phyloP scores from a whole-genome alignment of 2,888 invertebrate genomes.

The Platycnemis pennipes region DNA sequence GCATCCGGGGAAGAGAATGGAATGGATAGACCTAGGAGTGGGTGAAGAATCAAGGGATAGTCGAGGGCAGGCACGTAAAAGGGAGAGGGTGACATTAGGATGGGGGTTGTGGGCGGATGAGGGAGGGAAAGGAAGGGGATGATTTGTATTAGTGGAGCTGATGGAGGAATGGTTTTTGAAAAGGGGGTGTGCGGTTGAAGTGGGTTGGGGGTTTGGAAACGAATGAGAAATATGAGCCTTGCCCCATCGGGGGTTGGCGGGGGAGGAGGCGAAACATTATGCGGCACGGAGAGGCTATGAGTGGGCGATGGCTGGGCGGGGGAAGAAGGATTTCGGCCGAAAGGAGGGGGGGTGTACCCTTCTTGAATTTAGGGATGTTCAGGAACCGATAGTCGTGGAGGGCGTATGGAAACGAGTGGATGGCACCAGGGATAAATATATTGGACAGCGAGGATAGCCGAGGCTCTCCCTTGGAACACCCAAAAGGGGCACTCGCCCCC shows the following conservation, averaged over 20 bases:
- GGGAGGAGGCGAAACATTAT: conserved; percentile 18
- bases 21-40: background rate
- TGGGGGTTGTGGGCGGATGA: background rate
- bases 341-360: background rate
- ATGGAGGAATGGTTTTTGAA: conserved; percentile 57
- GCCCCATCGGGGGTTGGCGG: background rate
- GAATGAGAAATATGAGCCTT: conserved; percentile 49
- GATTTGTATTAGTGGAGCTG: conserved; percentile 62
- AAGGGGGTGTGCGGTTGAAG: conserved; percentile 55
- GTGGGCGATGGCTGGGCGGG: background rate
- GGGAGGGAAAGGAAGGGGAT: conserved; percentile 20
- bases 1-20: background rate
- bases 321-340: background rate
- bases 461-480: background rate
- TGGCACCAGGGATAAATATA: conserved; percentile 59
- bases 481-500: background rate
- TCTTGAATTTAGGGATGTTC: conserved; percentile 63
- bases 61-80: background rate
- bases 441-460: conserved; percentile 45
- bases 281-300: conserved; percentile 22
- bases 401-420: conserved; percentile 64
- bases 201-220: background rate
- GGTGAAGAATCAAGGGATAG: background rate
- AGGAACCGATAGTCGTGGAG: conserved; percentile 62
- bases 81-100: background rate